Conservation (phyloP, 2,113 vertebrate species). For the Columba janthina region DNA sequence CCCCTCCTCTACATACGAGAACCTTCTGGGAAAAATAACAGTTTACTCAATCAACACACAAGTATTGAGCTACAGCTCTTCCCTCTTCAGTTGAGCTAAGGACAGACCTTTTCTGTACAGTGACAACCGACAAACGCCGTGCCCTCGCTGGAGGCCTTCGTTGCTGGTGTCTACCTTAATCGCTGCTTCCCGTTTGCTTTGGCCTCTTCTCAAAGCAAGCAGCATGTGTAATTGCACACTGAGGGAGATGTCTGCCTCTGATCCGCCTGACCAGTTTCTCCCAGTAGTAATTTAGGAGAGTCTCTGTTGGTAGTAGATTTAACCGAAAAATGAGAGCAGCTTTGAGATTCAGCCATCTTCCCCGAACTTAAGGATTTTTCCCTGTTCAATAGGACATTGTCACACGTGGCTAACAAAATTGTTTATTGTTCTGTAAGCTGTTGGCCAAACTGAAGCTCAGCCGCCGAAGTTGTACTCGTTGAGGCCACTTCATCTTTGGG, state of each 20-base stretch:
- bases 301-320: not conserved
- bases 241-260: conserved; percentile 47
- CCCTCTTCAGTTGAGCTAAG: not conserved
- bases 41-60: not conserved
- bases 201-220: conserved; percentile 44
- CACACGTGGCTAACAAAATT: conserved; percentile 7
- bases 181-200: conserved; percentile 14
- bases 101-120: not conserved
- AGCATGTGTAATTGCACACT: not conserved
- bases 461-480: not conserved
- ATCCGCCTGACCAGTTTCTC: conserved; percentile 47
- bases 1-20: not conserved
- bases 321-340: not conserved
- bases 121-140: rapidly evolving
- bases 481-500: not conserved
- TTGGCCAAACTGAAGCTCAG: not conserved
- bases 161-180: not conserved
- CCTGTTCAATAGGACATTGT: conserved; percentile 14
- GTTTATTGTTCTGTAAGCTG: not conserved
- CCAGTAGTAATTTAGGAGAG: not conserved
- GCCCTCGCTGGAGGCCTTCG: not conserved
- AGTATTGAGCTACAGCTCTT: not conserved
- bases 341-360: conserved; percentile 7
- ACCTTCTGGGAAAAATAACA: not conserved
- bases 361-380: not conserved